phyloP scores from a whole-genome alignment of 2,113 vertebrate species.

The Syngnathus scovelli region DNA sequence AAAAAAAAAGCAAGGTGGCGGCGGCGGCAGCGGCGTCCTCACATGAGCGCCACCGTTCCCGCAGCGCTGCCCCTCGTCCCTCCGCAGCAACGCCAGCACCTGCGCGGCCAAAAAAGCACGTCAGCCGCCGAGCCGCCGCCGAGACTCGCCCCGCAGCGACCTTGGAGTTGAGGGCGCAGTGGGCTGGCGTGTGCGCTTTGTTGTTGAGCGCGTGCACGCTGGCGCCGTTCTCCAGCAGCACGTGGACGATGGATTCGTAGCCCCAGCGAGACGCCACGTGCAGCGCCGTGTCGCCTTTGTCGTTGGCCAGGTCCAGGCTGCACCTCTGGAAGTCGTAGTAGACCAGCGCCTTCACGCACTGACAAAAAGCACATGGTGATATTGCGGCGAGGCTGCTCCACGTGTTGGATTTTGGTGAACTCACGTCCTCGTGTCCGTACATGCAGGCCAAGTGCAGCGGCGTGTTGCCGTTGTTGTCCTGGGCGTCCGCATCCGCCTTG shows the following conservation, averaged over 20 bases:
- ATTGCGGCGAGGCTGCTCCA: too few relatives aligned
- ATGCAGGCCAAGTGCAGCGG: constrained; percentile 92
- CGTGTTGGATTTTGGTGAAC: background rate
- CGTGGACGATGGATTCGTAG: constrained; percentile 88
- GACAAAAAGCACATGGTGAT: constrained; percentile 8
- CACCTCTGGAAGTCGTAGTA: constrained; percentile 86
- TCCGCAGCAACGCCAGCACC: background rate
- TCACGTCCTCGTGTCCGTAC: constrained; percentile 91
- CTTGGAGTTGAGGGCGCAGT: constrained; percentile 91
- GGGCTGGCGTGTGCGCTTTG: constrained; percentile 79
- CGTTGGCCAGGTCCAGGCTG: constrained; percentile 83
- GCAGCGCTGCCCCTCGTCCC: background rate
- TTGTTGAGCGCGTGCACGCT: constrained; percentile 76
- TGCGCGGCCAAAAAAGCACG: background rate
- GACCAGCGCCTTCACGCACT: constrained; percentile 97
- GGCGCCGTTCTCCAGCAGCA: constrained; percentile 89
- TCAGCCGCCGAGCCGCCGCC: too few relatives aligned
- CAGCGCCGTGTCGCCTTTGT: constrained; percentile 89
- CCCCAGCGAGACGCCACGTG: constrained; percentile 94
- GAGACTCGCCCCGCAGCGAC: constrained; percentile 45
- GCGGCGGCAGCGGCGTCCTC: too few relatives aligned
- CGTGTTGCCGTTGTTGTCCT: constrained; percentile 91
- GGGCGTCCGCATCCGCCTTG: constrained; percentile 80
- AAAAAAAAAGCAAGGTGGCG: too few relatives aligned
- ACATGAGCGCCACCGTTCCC: background rate